phyloP scores from a whole-genome alignment of 2,797 vertebrate genomes.

The Chrysocyon brachyurus region DNA sequence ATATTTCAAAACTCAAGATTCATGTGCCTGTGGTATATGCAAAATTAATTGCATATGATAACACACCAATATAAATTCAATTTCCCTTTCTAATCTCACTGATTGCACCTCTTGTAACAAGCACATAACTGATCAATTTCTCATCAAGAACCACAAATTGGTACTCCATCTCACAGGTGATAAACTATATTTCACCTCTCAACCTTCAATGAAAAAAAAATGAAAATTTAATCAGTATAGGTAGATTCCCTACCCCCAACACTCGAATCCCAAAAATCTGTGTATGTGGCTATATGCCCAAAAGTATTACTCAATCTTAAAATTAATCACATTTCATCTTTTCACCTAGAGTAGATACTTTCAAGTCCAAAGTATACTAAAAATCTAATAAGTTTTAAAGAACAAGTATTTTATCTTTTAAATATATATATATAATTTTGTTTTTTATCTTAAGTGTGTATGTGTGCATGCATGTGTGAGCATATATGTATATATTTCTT shows the following conservation, averaged over 20 bases:
- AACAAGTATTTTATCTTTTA: constrained; percentile 53
- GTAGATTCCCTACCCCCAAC: constrained; percentile 24
- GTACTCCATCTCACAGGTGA: constrained; percentile 82
- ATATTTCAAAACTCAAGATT: constrained; percentile 65
- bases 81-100: constrained; percentile 79
- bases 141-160: constrained; percentile 85
- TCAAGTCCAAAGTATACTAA: constrained; percentile 39
- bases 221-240: constrained; percentile 67
- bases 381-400: constrained; percentile 59
- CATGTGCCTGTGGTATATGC: constrained; percentile 59
- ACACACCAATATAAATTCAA: constrained; percentile 82
- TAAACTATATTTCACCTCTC: constrained; percentile 79
- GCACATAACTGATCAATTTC: constrained; percentile 84
- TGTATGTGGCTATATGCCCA: constrained; percentile 8
- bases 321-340: constrained; percentile 40
- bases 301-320: constrained; percentile 43
- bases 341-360: constrained; percentile 16
- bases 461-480: background rate
- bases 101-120: constrained; percentile 79
- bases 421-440: background rate
- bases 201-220: constrained; percentile 71
- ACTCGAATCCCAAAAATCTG: constrained; percentile 59
- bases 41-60: constrained; percentile 82
- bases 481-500: background rate
- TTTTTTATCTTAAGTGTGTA: background rate